Base-by-base conservation (phyloP, 2,797 vertebrate genomes). In the Oceanodroma leucorhoa region DNA sequence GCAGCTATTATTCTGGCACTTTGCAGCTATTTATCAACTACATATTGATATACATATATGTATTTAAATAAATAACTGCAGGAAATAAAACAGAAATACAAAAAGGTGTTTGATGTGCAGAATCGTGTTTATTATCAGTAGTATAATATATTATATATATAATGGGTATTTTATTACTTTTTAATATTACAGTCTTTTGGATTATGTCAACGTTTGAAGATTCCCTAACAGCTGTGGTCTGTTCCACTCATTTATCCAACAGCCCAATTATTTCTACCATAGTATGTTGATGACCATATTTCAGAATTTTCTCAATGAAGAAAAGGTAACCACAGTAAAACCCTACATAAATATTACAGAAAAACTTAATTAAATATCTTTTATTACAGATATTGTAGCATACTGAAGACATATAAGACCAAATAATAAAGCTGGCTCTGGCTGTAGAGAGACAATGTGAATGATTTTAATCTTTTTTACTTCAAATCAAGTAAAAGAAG, bases 401-500 rank as follows among this genome's bases (percentile, higher is more conserved):
- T n/a, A 38, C 4, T 69, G 51, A 79, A 36, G 36, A 36, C 36
- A 36, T 36, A 36, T 36, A 36, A 36, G 36, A 36, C 36, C 36
- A 36, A 72, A 29, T 16, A 57, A 30, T 18, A 57, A 75, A 69
- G 0, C 6, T 69, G 16, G 0, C 10, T 55, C 2, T n/a, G 14
- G 1, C 11, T 3, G 18, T 1, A 55, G 15, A 4, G 7, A 48
- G 5, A 27, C 1, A 32, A 45, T 5, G 2, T 70, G 30, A 26
- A 67, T 50, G 0, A 57, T 62, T 80, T 71, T 32, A 71, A 20
- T 22, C 0, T 13, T 45, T 90, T 93, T 75, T 61, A 32, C 6
- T 69, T 69, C 16, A 61, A 92, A 40, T 40, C 5, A 40, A 22
- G 22, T 18, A 32, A 51, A 88, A 46, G 2, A 34, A 40, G 6